phyloP scores from a whole-genome alignment of 2,888 invertebrate species.

The Nebria salina region DNA sequence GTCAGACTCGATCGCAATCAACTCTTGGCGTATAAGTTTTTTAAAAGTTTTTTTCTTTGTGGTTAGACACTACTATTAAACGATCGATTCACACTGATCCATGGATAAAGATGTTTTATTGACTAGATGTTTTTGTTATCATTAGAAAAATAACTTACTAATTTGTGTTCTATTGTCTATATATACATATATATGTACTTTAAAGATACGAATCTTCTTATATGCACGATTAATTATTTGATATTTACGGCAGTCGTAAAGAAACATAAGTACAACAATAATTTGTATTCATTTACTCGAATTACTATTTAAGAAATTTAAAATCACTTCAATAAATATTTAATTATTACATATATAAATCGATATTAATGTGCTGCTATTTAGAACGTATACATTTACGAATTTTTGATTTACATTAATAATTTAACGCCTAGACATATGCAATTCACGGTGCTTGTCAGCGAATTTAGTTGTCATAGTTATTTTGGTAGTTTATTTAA shows the following conservation, averaged over 20 bases:
- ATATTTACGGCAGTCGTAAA: conserved; percentile 1
- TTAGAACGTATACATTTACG: no score
- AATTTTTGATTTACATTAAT: no score
- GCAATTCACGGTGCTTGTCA: no score
- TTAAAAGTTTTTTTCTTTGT: neutral
- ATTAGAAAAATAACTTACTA: neutral
- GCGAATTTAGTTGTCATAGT: no score
- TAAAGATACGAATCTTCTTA: neutral
- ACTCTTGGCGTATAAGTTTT: neutral
- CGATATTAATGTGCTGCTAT: no score
- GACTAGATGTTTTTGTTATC: neutral
- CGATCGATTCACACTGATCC: conserved; percentile 1
- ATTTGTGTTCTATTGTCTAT: neutral
- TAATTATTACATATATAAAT: no score
- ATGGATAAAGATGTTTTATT: neutral
- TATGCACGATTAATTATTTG: neutral
- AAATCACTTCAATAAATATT: no score
- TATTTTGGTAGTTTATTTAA: no score
- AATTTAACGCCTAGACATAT: no score
- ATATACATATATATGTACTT: neutral
- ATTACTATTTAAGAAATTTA: no score
- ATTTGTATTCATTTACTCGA: no score
- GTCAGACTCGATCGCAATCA: conserved; percentile 7
- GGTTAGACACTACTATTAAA: neutral
- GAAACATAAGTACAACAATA: neutral